These are phyloP conservation scores for Sterrhoptilus dennistouni DNA, from an alignment of 2,113 vertebrate genomes.

Conservation along the genomic window DNA sequence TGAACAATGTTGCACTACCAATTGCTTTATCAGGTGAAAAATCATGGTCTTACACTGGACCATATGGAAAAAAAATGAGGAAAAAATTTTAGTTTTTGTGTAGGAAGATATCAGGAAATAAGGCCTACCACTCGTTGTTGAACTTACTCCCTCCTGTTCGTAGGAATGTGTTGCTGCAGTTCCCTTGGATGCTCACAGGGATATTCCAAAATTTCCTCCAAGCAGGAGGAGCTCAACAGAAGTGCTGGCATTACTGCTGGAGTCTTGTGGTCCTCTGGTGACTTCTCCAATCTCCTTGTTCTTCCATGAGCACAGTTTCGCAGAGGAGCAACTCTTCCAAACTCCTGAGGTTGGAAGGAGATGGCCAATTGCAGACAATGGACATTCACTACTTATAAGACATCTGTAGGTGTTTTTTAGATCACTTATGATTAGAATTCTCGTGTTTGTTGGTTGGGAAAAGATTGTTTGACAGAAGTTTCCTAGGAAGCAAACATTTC, in stretches of 20 bases:
- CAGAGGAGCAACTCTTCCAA: background rate
- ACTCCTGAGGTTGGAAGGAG: background rate
- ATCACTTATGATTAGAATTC: background rate
- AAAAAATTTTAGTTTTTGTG: accelerated
- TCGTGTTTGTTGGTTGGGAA: accelerated
- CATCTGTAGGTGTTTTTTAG: background rate
- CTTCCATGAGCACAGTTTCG: background rate
- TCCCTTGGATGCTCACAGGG: background rate
- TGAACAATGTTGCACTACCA: background rate
- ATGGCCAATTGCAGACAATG: background rate
- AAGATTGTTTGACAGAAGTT: background rate
- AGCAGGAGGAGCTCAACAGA: background rate
- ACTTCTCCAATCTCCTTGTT: background rate
- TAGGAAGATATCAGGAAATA: background rate
- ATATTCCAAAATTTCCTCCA: background rate
- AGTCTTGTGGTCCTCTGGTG: background rate
- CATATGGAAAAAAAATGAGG: background rate
- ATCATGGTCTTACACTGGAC: background rate
- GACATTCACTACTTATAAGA: background rate
- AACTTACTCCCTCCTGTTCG: background rate
- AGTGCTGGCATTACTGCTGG: accelerated
- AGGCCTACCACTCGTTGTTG: background rate
- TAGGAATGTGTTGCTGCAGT: background rate
- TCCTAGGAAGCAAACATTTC: background rate
- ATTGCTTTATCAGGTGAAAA: background rate